Evolutionary conservation across 2,888 invertebrate species (phyloP).

Genomic region (Metopia argyrocephala): DNA sequence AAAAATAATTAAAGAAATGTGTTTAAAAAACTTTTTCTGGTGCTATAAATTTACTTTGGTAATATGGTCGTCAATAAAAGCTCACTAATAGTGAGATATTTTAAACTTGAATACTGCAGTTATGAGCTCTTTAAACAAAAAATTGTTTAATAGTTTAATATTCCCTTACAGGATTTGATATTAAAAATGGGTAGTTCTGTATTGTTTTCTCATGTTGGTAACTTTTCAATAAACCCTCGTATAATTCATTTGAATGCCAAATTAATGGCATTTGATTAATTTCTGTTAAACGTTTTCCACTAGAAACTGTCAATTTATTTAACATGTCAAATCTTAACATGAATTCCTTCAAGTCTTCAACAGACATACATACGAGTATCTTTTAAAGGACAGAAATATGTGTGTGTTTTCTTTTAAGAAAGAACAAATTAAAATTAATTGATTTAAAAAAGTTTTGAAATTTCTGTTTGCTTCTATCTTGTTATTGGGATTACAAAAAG

Average conservation of each 20-base stretch:
- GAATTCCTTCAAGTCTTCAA: conserved; percentile 5
- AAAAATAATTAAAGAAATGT: no score
- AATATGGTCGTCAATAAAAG: no score
- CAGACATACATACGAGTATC: no score
- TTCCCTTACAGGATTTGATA: no score
- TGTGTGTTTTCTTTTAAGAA: neutral
- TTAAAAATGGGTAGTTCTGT: no score
- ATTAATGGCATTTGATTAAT: conserved; percentile 59
- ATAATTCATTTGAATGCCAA: conserved; percentile 31
- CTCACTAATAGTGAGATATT: no score
- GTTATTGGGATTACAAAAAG: neutral
- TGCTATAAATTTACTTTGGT: no score
- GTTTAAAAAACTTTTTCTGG: no score
- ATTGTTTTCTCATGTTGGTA: no score
- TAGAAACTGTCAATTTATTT: conserved; percentile 48
- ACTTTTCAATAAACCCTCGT: neutral
- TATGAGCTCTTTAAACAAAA: no score
- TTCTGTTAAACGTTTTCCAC: conserved; percentile 52
- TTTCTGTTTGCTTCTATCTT: neutral
- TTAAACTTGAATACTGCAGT: no score
- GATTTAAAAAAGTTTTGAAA: conserved; percentile 50
- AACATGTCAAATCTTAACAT: conserved; percentile 35
- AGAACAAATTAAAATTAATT: conserved; percentile 54
- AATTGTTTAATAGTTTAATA: no score
- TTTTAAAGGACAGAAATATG: neutral